Evolutionary conservation across 2,113 vertebrate genomes (phyloP).

Genomic region (Pterocles orientalis): DNA sequence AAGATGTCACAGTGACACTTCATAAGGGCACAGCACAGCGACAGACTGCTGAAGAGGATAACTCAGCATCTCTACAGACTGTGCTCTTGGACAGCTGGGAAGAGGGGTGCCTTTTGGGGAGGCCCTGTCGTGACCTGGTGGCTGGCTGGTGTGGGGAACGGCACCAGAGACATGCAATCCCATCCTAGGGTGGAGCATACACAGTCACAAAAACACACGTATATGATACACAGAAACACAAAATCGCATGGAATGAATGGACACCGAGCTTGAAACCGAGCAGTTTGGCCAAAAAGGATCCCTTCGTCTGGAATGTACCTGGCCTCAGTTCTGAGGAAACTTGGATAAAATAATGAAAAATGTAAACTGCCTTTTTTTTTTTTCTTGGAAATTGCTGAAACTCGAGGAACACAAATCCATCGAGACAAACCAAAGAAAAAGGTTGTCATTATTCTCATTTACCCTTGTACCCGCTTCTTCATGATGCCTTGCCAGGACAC

Average conservation of each 20-base stretch:
- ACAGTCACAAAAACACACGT: background rate
- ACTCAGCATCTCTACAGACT: background rate
- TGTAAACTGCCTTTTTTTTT: background rate
- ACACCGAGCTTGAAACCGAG: background rate
- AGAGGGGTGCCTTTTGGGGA: background rate
- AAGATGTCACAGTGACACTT: background rate
- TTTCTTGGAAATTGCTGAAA: conserved; percentile 1
- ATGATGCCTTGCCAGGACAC: background rate
- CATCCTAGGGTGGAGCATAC: background rate
- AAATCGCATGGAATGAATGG: background rate
- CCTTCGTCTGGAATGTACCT: background rate
- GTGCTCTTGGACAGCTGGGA: fast-evolving
- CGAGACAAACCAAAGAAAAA: background rate
- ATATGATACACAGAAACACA: background rate
- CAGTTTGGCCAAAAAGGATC: background rate
- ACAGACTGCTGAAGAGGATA: background rate
- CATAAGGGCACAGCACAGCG: background rate
- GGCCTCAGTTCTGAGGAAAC: background rate
- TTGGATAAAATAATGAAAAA: conserved; percentile 4
- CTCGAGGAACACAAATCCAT: background rate
- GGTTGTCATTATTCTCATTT: conserved; percentile 2
- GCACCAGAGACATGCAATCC: background rate
- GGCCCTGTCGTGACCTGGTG: background rate
- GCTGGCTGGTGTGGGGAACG: background rate
- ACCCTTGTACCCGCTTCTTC: background rate